Evolutionary conservation across 2,797 vertebrate species (phyloP), one percentile per base, ranked within the genome.

Genomic region (Menidia menidia): DNA sequence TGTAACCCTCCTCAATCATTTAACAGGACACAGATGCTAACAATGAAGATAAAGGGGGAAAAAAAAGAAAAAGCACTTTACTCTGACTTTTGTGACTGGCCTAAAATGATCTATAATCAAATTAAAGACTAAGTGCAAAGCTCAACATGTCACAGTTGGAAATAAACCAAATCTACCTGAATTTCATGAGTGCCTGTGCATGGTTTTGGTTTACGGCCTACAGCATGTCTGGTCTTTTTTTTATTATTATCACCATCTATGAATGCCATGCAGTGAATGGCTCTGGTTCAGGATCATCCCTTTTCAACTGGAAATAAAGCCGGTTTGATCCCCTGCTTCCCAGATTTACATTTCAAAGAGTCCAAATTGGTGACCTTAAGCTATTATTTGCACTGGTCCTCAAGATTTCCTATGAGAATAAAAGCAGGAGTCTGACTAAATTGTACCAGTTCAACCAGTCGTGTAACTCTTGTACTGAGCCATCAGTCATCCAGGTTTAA

Each of bases 1-100:
- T 39, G 81, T 82, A 15, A 95, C 87, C 64, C 91, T 97, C 53
- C 78, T 96, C 68, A 85, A 91, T 39, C 81, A 80, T 33, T 90
- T 93, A 42, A 73, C 59, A 16, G 43, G 53, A 70, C 82, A 81
- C 39, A 65, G 44, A 62, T 64, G 1, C 25, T 16, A 68, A 30
- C 30, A 58, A 13, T 84, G 15, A 82, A 57, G 25, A 60, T 25
- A 52, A 31, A 30, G 19, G 25, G 25, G 19, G 19, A 3, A 19
- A 50, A 16, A 4, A 50, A 19, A n/a, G 13, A 52, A 75, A 44
- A 30, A 54, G 54, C 4, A 32, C 33, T 48, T 31, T 35, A 47
- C 44, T 75, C 14, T 42, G 4, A 52, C 45, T 59, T 7, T 31
- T 67, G 51, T 44, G 9, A 53, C 4, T 30, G 18, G 42, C 9